phyloP scores from a whole-genome alignment of 1,140 invertebrate genomes.

The Brachionus rubens region DNA sequence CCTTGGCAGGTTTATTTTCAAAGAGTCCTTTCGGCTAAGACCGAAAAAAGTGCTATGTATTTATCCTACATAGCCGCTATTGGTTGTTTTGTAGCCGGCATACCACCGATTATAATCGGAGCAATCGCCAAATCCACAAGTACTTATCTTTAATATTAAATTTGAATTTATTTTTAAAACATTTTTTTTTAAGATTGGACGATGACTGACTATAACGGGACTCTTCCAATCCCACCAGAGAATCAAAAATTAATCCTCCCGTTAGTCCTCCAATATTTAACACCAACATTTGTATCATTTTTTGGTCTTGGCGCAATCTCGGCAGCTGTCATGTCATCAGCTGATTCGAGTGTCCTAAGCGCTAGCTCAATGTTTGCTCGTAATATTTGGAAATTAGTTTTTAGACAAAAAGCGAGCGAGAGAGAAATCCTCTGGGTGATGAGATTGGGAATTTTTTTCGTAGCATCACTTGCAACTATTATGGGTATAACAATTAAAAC shows the following conservation, averaged over 20 bases:
- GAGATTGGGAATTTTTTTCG: conserved; percentile 84
- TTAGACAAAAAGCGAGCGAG: conserved; percentile 87
- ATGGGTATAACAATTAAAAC: conserved; percentile 94
- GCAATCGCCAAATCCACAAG: conserved; percentile 89
- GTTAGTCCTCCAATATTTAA: conserved; percentile 90
- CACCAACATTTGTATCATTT: conserved; percentile 85
- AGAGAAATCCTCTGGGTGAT: conserved; percentile 98
- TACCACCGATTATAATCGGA: conserved; percentile 91
- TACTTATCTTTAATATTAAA: no score
- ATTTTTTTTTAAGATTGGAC: conserved; percentile 75
- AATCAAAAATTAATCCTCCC: conserved; percentile 90
- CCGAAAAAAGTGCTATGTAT: conserved; percentile 82
- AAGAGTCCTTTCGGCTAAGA: conserved; percentile 88
- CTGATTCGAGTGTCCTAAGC: conserved; percentile 91
- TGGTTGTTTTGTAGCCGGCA: conserved; percentile 91
- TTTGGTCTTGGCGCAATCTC: conserved; percentile 95
- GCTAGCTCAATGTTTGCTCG: conserved; percentile 96
- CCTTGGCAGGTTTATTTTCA: conserved; percentile 99
- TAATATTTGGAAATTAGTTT: conserved; percentile 94
- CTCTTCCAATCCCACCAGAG: conserved; percentile 68
- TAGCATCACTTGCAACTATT: conserved; percentile 82
- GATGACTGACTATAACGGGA: conserved; percentile 72
- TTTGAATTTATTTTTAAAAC: no score
- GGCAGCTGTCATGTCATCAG: conserved; percentile 95
- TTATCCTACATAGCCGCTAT: conserved; percentile 92